Percentiles rank a stretch among this genome's conserved stretches.
These are phyloP conservation scores for Dasysyrphus albostriatus DNA, from an alignment of 2,888 invertebrate genomes.

Conservation along the genomic window DNA sequence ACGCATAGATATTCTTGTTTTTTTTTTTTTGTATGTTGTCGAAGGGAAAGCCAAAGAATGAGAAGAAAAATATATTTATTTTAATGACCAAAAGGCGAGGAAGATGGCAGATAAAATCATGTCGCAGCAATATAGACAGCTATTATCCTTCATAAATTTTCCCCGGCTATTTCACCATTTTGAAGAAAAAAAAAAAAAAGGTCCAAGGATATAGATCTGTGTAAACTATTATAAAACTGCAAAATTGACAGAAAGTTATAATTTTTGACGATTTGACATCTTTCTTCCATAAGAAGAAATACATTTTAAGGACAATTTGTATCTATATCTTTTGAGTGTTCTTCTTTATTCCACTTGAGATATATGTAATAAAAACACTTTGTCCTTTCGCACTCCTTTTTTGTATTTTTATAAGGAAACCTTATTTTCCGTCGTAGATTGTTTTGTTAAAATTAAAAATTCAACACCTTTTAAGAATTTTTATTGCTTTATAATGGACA, in stretches of 20 bases:
- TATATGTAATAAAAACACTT: conserved; percentile 34
- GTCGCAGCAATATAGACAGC: conserved; percentile 70
- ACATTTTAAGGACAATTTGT: conserved; percentile 8
- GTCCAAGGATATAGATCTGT: conserved; percentile 25
- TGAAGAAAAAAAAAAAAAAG: conserved; percentile 3
- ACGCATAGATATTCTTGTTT: conserved; percentile 2
- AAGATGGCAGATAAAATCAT: conserved; percentile 67
- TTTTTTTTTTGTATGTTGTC: not conserved
- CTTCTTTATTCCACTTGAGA: conserved; percentile 7
- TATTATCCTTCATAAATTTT: conserved; percentile 63
- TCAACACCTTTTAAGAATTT: conserved; percentile 68
- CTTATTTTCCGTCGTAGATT: not conserved
- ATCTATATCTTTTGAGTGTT: not conserved
- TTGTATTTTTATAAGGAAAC: conserved; percentile 5
- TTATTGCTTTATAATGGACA: conserved; percentile 70
- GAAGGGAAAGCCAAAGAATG: not conserved
- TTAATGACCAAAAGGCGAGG: conserved; percentile 62
- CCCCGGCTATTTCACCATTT: conserved; percentile 57
- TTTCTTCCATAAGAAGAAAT: not conserved
- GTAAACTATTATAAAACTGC: conserved; percentile 23
- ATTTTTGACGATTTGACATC: conserved; percentile 9
- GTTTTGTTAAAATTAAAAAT: conserved; percentile 59
- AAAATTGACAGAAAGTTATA: conserved; percentile 46
- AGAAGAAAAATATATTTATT: conserved; percentile 45
- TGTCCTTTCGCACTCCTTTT: conserved; percentile 31